Evolutionary conservation across 2,113 vertebrate genomes (phyloP), one percentile per base, ranked within the genome.

Genomic region (Triplophysa dalaica): DNA sequence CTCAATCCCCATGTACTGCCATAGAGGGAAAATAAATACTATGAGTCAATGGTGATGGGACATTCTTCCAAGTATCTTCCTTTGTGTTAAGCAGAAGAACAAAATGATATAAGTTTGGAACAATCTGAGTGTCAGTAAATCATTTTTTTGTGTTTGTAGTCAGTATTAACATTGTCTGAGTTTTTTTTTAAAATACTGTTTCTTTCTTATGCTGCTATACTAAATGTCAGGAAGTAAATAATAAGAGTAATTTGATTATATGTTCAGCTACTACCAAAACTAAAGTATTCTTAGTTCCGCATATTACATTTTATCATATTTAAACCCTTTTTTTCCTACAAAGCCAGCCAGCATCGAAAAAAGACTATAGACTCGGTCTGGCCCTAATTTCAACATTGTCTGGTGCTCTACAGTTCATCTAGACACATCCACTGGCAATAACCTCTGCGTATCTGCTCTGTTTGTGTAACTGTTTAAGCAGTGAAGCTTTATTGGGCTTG

Each of bases 401-500:
- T 79, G 2, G 43, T 24, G 58, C 22, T 72, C 26, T 24, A 29
- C 67, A 24, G 24, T 24, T 1, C 24, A 52, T 73, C 58, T 43
- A 60, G 26, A 70, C 77, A 62, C 29, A 17, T 54, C 52, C n/a
- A 1, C 38, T 80, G 66, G 62, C 16, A 66, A 64, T 24, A 72
- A 41, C 16, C 54, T 58, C 14, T 74, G 67, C 22, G 43, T 68
- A 45, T 2, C 13, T 72, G 70, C 19, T 7, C n/a, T 76, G 38
- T 68, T n/a, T 70, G 58, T 45, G 29, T 67, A 69, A 65, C 41
- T 81, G 26, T 29, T 45, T 45, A 45, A 67, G 68, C 2, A 8
- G 70, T 62, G 70, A 81, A 43, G 33, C 26, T 75, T 70, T 74
- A 62, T 69, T 54, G 29, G 75, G 22, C 62, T 66, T 11, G 21